phyloP scores from a whole-genome alignment of 2,888 invertebrate species.

The Chaitophorus viminalis region DNA sequence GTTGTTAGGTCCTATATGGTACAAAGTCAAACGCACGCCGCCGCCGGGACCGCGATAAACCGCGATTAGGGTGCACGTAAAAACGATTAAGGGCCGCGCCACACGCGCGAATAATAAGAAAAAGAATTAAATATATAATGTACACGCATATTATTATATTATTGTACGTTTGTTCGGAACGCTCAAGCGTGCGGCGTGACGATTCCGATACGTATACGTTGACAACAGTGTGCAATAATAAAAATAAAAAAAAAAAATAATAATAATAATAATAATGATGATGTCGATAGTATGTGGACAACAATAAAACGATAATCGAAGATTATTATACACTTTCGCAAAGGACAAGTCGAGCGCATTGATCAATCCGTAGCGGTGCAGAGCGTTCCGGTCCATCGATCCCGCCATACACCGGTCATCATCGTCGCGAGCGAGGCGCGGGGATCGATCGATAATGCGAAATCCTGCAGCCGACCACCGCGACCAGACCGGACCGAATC shows the following conservation, averaged over 20 bases:
- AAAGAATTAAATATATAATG: too few relatives aligned
- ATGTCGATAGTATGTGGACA: neutral
- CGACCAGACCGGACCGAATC: conserved; percentile 2
- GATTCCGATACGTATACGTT: neutral
- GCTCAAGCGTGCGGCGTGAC: neutral
- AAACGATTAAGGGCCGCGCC: too few relatives aligned
- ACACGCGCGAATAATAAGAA: too few relatives aligned
- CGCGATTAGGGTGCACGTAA: too few relatives aligned
- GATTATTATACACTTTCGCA: neutral
- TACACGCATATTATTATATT: too few relatives aligned
- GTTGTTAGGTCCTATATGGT: too few relatives aligned
- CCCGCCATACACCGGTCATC: neutral
- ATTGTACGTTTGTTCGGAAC: too few relatives aligned
- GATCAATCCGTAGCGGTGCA: neutral
- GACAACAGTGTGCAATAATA: neutral
- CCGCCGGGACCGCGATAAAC: too few relatives aligned
- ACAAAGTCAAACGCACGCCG: too few relatives aligned
- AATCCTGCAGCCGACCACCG: neutral
- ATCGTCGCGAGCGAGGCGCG: neutral
- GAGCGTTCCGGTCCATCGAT: neutral
- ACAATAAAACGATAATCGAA: neutral
- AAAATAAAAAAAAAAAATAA: neutral
- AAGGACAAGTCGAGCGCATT: neutral
- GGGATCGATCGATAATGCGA: neutral
- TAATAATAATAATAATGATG: neutral